phyloP scores from a whole-genome alignment of 1,140 invertebrate genomes.

The Drosophila insularis region DNA sequence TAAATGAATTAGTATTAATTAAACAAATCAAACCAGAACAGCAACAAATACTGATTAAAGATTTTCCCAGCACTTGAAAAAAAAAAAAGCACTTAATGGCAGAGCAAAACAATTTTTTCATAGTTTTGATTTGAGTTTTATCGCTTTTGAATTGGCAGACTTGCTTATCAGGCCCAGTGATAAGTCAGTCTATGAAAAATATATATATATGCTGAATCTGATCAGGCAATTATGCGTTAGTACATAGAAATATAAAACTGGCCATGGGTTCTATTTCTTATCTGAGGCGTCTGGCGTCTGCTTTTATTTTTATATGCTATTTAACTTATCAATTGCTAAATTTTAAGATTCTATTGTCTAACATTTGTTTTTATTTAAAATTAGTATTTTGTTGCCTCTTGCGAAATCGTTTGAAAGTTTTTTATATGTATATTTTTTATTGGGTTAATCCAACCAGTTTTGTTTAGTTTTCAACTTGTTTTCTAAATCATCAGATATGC shows the following conservation, averaged over 20 bases:
- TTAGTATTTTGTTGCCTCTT: not conserved
- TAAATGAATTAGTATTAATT: conserved; percentile 52
- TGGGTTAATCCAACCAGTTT: conserved; percentile 54
- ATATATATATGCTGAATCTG: conserved; percentile 3
- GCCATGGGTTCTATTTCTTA: conserved; percentile 14
- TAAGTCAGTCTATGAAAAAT: not conserved
- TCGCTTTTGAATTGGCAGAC: not conserved
- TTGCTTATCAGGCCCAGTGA: not conserved
- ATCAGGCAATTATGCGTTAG: conserved; percentile 10
- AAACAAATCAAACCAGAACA: conserved; percentile 15
- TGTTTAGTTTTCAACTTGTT: conserved; percentile 36
- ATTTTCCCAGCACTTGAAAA: conserved; percentile 27
- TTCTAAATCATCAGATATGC: conserved; percentile 45
- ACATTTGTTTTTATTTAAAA: not conserved
- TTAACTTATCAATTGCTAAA: conserved; percentile 3
- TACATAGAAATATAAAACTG: not conserved
- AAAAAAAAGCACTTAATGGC: not conserved
- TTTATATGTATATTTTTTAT: conserved; percentile 9
- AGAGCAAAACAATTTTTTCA: not conserved
- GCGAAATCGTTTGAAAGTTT: not conserved
- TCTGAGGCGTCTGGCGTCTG: conserved; percentile 3
- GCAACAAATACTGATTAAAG: conserved; percentile 3
- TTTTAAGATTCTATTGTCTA: conserved; percentile 15
- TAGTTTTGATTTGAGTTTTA: not conserved
- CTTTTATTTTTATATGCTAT: not conserved